Percentiles rank a stretch among this genome's conserved stretches.
Evolutionary conservation across 2,113 vertebrate genomes (phyloP).

Genomic region (Coracopsis vasa): DNA sequence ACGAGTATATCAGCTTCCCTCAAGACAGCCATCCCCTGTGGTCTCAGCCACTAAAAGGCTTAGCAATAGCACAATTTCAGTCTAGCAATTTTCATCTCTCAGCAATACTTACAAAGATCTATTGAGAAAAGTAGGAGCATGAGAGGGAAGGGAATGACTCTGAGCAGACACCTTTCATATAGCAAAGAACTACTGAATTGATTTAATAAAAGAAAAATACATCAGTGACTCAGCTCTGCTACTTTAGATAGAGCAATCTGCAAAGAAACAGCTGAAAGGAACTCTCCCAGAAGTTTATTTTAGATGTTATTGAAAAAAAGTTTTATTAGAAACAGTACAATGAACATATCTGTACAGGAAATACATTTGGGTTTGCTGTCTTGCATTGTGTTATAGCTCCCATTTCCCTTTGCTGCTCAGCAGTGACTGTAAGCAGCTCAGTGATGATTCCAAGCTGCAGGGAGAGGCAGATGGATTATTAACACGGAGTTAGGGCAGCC

Average conservation of each 20-base stretch:
- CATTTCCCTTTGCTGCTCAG: not conserved
- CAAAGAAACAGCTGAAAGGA: not conserved
- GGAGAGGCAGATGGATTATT: not conserved
- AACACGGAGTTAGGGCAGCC: slow-evolving; percentile 91
- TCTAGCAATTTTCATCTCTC: not conserved
- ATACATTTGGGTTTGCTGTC: not conserved
- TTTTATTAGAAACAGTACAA: not conserved
- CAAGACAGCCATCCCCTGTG: not conserved
- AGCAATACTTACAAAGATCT: not conserved
- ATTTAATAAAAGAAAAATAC: not conserved
- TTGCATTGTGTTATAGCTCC: not conserved
- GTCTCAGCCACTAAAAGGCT: not conserved
- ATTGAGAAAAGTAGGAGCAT: not conserved
- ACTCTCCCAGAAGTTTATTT: not conserved
- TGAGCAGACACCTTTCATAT: not conserved
- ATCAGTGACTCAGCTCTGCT: not conserved
- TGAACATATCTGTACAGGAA: not conserved
- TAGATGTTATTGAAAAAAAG: not conserved
- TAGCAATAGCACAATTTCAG: not conserved
- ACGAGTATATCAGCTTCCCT: not conserved
- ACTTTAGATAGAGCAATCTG: not conserved
- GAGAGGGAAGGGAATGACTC: not conserved
- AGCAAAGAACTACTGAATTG: not conserved
- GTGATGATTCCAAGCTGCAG: not conserved
- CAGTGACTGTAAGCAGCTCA: not conserved